These are phyloP conservation scores for Pseudopipra pipra DNA, from an alignment of 2,113 vertebrate species.

Conservation along the genomic window DNA sequence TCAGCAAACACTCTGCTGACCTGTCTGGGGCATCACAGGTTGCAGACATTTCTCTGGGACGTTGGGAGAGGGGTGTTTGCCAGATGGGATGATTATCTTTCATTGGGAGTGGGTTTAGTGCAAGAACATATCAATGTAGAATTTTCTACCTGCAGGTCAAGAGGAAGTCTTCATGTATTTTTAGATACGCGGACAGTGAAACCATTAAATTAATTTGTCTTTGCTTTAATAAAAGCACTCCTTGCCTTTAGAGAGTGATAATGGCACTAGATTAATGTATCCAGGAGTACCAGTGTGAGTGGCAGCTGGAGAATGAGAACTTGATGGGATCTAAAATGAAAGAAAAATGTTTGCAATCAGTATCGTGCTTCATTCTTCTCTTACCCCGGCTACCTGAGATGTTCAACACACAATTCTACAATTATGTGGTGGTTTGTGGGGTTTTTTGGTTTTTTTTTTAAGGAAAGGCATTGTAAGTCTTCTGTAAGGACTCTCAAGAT, in stretches of 20 bases:
- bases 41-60: background rate
- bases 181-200: conserved; percentile 2
- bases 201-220: conserved; percentile 12
- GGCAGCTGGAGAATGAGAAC: conserved; percentile 44
- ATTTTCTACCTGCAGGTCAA: background rate
- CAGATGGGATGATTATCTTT: background rate
- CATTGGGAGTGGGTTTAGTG: background rate
- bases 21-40: background rate
- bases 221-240: conserved; percentile 5
- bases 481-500: conserved; percentile 26
- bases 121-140: background rate
- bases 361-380: conserved; percentile 3
- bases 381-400: conserved; percentile 22
- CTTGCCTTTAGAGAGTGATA: conserved; percentile 27
- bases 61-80: background rate
- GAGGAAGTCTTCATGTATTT: background rate
- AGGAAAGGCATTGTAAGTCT: background rate
- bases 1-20: background rate
- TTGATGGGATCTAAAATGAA: conserved; percentile 40
- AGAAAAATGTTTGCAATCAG: conserved; percentile 63
- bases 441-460: background rate
- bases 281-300: conserved; percentile 17
- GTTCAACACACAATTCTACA: conserved; percentile 40
- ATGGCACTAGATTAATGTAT: conserved; percentile 32
- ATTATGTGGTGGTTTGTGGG: background rate